phyloP scores from a whole-genome alignment of 2,113 vertebrate species.

The human (Homo sapiens) region DNA sequence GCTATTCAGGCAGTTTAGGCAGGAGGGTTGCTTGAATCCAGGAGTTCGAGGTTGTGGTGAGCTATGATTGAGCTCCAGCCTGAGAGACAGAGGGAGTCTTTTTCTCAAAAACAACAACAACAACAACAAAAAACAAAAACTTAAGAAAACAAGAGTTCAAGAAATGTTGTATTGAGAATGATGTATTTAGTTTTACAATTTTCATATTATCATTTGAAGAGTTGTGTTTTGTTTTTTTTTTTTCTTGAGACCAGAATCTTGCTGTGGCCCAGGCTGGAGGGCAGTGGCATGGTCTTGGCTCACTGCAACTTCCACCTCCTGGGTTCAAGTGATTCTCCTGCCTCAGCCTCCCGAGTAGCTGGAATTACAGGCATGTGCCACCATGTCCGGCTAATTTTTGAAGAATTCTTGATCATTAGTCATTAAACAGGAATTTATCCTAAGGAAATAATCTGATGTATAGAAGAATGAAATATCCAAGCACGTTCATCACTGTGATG shows the following conservation, averaged over 20 bases:
- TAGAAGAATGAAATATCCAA: background rate
- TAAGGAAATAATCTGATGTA: background rate
- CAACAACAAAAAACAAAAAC: background rate
- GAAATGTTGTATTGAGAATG: constrained; percentile 9
- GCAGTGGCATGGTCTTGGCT: too few relatives aligned
- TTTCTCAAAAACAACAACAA: background rate
- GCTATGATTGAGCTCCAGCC: background rate
- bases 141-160: background rate
- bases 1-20: background rate
- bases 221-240: too few relatives aligned
- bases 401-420: background rate
- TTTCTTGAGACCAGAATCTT: too few relatives aligned
- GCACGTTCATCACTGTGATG: background rate
- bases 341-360: too few relatives aligned
- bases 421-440: constrained; percentile 11
- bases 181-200: background rate
- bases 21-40: background rate
- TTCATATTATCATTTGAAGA: constrained; percentile 21
- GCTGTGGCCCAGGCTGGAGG: too few relatives aligned
- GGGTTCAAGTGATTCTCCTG: too few relatives aligned
- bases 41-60: background rate
- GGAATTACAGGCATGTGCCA: too few relatives aligned
- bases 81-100: background rate
- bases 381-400: too few relatives aligned
- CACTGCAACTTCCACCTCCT: too few relatives aligned